Percentiles rank a stretch among this genome's conserved stretches.
Conservation (phyloP, 2,888 invertebrate genomes). For the Drosophila siamana region DNA sequence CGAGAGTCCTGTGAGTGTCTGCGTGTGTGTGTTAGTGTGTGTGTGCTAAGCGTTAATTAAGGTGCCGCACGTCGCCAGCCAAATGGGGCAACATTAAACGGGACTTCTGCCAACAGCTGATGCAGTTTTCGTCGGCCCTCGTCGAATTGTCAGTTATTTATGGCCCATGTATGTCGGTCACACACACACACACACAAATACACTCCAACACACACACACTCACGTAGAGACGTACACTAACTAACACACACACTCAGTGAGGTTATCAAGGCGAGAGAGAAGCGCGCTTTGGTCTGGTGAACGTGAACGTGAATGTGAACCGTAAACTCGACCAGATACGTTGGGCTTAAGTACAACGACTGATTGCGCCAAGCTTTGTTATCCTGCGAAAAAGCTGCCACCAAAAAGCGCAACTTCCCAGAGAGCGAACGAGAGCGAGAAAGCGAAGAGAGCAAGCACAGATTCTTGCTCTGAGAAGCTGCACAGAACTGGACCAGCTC, state of each 20-base stretch:
- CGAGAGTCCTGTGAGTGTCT: neutral
- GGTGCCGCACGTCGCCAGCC: conserved; percentile 50
- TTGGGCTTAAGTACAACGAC: conserved; percentile 76
- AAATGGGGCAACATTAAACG: conserved; percentile 54
- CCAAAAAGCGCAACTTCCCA: conserved; percentile 55
- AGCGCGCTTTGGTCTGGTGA: conserved; percentile 23
- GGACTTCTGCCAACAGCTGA: conserved; percentile 58
- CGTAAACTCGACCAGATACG: conserved; percentile 66
- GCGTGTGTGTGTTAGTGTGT: too few species aligned
- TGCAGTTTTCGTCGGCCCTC: conserved; percentile 30
- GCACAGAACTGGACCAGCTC: conserved; percentile 41
- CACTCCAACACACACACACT: conserved; percentile 8
- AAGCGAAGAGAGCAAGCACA: conserved; percentile 13
- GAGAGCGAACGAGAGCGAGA: conserved; percentile 11
- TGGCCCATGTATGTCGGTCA: conserved; percentile 52
- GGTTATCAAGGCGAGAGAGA: conserved; percentile 39
- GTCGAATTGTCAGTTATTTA: conserved; percentile 56
- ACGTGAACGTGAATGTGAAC: conserved; percentile 17
- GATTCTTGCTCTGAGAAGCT: conserved; percentile 11
- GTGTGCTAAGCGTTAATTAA: conserved; percentile 36
- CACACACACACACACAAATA: conserved; percentile 32
- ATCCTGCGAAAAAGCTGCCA: conserved; percentile 73
- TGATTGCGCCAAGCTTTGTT: conserved; percentile 78
- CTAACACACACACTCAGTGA: conserved; percentile 8
- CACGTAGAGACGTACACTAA: neutral